Evolutionary conservation across 37 sponge, comb jelly and placozoan species (phyloP), one percentile per base, ranked within the genome.

Genomic region (Halichondria panicea): DNA sequence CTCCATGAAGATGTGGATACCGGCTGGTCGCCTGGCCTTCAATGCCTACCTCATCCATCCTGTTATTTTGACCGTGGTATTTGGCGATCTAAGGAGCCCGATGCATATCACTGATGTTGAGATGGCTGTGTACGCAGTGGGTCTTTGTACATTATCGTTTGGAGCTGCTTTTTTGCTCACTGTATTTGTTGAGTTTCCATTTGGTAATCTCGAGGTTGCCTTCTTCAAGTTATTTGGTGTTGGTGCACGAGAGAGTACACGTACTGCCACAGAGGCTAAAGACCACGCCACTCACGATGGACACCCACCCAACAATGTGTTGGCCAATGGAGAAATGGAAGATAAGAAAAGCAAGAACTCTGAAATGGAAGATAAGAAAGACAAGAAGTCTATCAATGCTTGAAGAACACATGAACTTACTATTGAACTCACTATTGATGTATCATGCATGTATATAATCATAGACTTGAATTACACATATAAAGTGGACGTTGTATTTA

Each of bases 21-120:
- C 97, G 0, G 82, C 93, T 12, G 80, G 94, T 69, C 88, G 97
- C n/a, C 68, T 93, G 40, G 84, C 97, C 19, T 93, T 80, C 63
- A 72, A 27, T 50, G 91, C 94, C 30, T 96, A 96, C 62, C 89
- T 96, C 27, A 45, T 90, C 2, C 97, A 96, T 43, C 91, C 87
- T 15, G 53, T 93, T 55, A 68, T 96, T 0, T 78, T 96, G 53
- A 52, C 27, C 31, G 57, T 87, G 2, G 42, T 89, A 12, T 70
- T 69, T 32, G 52, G 46, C 13, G 43, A 60, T 0, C 32, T 70
- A 21, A 37, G 90, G 30, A 41, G n/a, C 0, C 50, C 85, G 0
- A 31, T 89, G 1, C 59, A 71, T 40, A 89, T 78, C 53, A 68
- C 68, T 43, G 66, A 83, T 31, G 34, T 68, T 1, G 68, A 58